Conservation (phyloP, 2,888 invertebrate genomes). For the Dendrolimus houi region DNA sequence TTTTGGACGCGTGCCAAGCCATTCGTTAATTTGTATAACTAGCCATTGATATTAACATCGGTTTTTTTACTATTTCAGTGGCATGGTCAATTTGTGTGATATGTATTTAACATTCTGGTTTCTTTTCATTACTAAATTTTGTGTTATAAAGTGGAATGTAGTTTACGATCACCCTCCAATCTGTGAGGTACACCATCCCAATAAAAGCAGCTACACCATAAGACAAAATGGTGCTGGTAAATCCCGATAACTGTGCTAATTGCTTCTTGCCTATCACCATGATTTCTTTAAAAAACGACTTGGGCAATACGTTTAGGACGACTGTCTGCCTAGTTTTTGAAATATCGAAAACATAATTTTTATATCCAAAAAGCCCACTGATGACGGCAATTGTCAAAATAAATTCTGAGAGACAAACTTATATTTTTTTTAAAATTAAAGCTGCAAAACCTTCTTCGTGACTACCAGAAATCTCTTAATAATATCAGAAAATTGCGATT, state of each 20-base stretch:
- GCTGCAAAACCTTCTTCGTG: too few species aligned
- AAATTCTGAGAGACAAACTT: too few species aligned
- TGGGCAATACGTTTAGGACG: neutral
- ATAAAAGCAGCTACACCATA: conserved; percentile 78
- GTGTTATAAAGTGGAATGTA: conserved; percentile 85
- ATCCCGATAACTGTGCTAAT: conserved; percentile 60
- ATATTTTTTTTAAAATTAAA: too few species aligned
- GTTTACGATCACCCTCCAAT: conserved; percentile 83
- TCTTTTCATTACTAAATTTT: conserved; percentile 65
- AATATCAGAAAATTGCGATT: too few species aligned
- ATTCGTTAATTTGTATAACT: conserved; percentile 16
- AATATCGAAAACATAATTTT: neutral
- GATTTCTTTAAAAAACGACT: neutral
- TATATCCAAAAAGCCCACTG: neutral
- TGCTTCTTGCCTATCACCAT: conserved; percentile 75
- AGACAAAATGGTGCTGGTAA: conserved; percentile 66
- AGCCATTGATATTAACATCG: neutral
- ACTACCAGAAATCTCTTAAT: too few species aligned
- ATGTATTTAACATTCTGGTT: conserved; percentile 11
- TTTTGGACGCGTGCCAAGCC: conserved; percentile 34
- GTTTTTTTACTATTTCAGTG: neutral
- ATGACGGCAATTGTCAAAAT: neutral
- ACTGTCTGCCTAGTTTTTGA: neutral
- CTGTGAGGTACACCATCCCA: conserved; percentile 80
- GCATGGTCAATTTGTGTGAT: conserved; percentile 1